Percentiles rank a stretch among this genome's conserved stretches.
phyloP scores from a whole-genome alignment of 2,888 invertebrate genomes.

The Epinotia nisella region DNA sequence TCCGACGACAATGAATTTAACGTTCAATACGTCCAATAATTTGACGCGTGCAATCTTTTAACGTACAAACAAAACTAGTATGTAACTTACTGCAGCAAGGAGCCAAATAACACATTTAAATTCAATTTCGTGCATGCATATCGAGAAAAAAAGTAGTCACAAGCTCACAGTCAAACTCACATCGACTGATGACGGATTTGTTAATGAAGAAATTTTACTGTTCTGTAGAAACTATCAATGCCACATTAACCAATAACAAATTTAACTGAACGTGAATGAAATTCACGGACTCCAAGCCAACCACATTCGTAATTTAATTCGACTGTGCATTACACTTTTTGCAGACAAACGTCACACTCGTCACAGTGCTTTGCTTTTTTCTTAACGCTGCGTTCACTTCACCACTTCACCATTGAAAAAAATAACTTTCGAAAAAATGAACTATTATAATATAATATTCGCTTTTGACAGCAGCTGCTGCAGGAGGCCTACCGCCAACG shows the following conservation, averaged over 20 bases:
- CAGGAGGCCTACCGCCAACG: no score
- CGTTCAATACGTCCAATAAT: not conserved
- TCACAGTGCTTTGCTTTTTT: slow-evolving; percentile 20
- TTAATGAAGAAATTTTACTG: slow-evolving; percentile 16
- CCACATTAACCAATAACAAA: slow-evolving; percentile 27
- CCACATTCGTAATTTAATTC: slow-evolving; percentile 31
- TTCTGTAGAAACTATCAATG: slow-evolving; percentile 14
- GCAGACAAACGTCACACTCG: slow-evolving; percentile 25
- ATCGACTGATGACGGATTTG: slow-evolving; percentile 21
- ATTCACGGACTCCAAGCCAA: slow-evolving; percentile 21
- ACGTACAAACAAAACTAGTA: not conserved
- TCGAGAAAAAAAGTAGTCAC: slow-evolving; percentile 24
- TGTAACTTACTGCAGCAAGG: slow-evolving; percentile 2
- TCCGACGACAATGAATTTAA: slow-evolving; percentile 1
- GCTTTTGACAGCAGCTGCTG: slow-evolving; percentile 32
- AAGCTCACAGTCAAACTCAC: slow-evolving; percentile 37
- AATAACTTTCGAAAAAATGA: not conserved
- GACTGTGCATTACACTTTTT: slow-evolving; percentile 38
- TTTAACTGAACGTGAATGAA: slow-evolving; percentile 11
- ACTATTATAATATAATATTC: not conserved
- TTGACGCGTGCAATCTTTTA: not conserved
- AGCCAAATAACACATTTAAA: slow-evolving; percentile 28
- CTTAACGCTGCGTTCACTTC: slow-evolving; percentile 31
- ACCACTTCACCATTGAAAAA: not conserved
- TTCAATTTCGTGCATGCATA: slow-evolving; percentile 10